A percentile compares a stretch with the other conserved stretches of the same genome.
Conservation (phyloP, 2,888 invertebrate genomes). For the Imbricaverruca yamaguchii region DNA sequence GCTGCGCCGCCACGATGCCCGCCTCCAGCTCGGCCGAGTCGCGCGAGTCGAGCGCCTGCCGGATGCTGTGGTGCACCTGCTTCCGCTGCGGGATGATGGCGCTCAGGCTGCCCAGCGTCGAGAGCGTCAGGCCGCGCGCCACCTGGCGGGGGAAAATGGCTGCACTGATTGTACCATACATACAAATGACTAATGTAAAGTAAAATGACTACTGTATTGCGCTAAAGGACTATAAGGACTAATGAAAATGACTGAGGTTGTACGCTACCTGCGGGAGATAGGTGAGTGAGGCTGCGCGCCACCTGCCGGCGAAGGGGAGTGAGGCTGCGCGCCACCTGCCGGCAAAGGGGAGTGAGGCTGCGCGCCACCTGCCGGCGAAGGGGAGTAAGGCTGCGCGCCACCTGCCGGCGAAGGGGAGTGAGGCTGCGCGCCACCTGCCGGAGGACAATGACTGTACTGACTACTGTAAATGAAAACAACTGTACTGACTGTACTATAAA, state of each 20-base stretch:
- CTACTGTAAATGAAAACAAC: no score
- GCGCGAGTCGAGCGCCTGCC: slow-evolving; percentile 84
- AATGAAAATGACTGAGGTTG: no score
- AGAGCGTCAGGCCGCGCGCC: neutral
- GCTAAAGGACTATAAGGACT: no score
- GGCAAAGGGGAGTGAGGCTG: no score
- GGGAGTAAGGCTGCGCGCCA: neutral
- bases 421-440: no score
- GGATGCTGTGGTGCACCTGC: slow-evolving; percentile 42
- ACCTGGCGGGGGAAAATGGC: neutral
- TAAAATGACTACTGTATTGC: no score
- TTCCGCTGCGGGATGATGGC: slow-evolving; percentile 31
- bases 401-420: neutral
- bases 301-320: slow-evolving; percentile 15
- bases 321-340: no score
- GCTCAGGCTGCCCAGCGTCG: neutral
- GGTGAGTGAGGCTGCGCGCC: slow-evolving; percentile 10
- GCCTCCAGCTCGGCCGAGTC: slow-evolving; percentile 94
- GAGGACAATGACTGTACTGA: no score
- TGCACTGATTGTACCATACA: no score
- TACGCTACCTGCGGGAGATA: no score
- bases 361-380: slow-evolving; percentile 17
- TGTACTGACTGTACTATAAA: no score
- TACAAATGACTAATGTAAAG: no score
- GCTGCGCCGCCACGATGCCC: slow-evolving; percentile 87